Percentiles rank a stretch among this genome's conserved stretches.
Evolutionary conservation across 2,797 vertebrate species (phyloP).

Genomic region (Oryzias dopingdopingensis): DNA sequence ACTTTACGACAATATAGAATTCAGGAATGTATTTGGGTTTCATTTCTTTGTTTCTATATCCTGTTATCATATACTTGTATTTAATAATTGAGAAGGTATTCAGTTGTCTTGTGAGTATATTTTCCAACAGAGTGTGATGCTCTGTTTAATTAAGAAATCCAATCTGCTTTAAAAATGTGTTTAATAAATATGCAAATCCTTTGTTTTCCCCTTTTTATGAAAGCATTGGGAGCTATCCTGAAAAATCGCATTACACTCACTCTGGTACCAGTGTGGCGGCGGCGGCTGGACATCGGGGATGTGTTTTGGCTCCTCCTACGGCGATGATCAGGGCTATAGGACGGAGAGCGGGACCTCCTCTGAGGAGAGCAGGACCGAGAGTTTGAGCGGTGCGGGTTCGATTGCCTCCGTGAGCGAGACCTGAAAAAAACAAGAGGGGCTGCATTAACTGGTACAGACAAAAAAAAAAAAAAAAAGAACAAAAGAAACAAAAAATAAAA

Average conservation of each 20-base stretch:
- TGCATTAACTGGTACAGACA: not conserved
- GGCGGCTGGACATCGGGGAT: not conserved
- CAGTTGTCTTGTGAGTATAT: too few relatives aligned
- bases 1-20: too few relatives aligned
- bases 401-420: not conserved
- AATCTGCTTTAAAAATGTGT: too few relatives aligned
- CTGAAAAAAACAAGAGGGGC: not conserved
- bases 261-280: not conserved
- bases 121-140: too few relatives aligned
- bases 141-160: too few relatives aligned
- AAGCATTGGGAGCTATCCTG: not conserved
- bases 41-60: too few relatives aligned
- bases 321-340: not conserved
- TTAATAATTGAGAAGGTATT: too few relatives aligned
- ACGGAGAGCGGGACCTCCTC: not conserved
- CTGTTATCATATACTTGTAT: too few relatives aligned
- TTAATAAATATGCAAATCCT: too few relatives aligned
- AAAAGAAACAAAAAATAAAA: not conserved
- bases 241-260: not conserved
- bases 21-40: too few relatives aligned
- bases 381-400: not conserved
- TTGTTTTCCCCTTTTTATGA: too few relatives aligned
- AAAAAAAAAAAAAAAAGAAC: not conserved
- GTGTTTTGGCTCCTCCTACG: not conserved
- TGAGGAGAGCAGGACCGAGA: not conserved